Percentiles rank a stretch among this genome's conserved stretches.
phyloP scores from a whole-genome alignment of 2,888 invertebrate genomes.

The Sminthurides aquaticus region DNA sequence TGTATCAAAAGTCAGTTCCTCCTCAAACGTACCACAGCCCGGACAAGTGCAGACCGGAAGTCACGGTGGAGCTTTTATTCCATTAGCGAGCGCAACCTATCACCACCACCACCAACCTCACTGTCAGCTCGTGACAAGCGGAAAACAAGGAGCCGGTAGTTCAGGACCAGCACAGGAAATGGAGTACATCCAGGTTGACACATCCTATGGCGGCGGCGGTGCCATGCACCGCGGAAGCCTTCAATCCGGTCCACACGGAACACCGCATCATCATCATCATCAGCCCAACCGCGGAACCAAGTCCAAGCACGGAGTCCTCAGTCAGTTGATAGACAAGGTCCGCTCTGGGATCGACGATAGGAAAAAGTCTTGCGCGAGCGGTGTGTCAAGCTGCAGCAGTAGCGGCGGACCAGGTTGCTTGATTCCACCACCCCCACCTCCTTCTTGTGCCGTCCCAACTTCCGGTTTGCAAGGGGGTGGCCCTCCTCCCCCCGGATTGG shows the following conservation, averaged over 20 bases:
- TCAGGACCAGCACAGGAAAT: slow-evolving; percentile 33
- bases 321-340: slow-evolving; percentile 55
- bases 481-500: no score
- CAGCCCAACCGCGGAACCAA: no score
- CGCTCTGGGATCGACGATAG: slow-evolving; percentile 40
- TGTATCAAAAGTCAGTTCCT: slow-evolving; percentile 24
- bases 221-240: slow-evolving; percentile 7
- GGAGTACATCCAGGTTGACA: slow-evolving; percentile 42
- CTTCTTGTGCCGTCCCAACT: no score
- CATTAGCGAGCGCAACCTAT: background rate
- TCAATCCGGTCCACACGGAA: background rate
- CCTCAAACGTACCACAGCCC: slow-evolving; percentile 19
- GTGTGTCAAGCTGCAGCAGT: slow-evolving; percentile 8
- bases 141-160: slow-evolving; percentile 12
- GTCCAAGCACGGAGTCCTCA: slow-evolving; percentile 49
- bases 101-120: slow-evolving; percentile 24
- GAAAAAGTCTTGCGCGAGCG: slow-evolving; percentile 37
- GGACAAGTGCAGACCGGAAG: slow-evolving; percentile 28
- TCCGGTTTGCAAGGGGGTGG: slow-evolving; percentile 20
- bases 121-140: slow-evolving; percentile 14
- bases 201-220: slow-evolving; percentile 34
- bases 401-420: slow-evolving; percentile 25
- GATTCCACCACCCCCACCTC: slow-evolving; percentile 32
- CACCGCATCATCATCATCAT: slow-evolving; percentile 12
- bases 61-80: slow-evolving; percentile 47